Base-by-base conservation (phyloP, 2,797 vertebrate species). In the Aotus griseimembra region DNA sequence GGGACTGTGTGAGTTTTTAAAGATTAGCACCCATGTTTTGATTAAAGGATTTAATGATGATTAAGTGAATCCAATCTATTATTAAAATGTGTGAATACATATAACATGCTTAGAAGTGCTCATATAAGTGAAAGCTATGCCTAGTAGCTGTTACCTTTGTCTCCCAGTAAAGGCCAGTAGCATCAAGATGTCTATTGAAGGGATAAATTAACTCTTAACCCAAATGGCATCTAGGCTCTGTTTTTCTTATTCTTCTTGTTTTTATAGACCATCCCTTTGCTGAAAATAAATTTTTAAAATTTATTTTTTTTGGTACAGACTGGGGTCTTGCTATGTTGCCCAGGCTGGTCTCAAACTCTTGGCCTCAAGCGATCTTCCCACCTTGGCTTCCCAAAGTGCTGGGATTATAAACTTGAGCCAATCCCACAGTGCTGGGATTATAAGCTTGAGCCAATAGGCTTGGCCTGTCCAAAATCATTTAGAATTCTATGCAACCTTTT, bases 11-110 rank as follows among this genome's bases (percentile, higher is more conserved):
- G 61, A 70, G 39, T 67, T 24, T 76, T 87, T 84, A 30, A 48
- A 83, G 92, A 61, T 70, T 9, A 19, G 24, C 20, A 48, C 39
- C 67, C 33, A 10, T 61, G 58, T 92, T 77, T 67, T 82, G 77
- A 94, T 67, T 50, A 89, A 91, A 50, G 52, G 39, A 58, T 64
- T 84, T 81, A 58, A 67, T 73, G 83, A 94, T 48, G 88, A 64
- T 82, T 64, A 95, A 57, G 76, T 93, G 90, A 94, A 87, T 77
- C 57, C 52, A 92, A 36, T 87, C 50, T 88, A 39, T 80, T 75
- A 39, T 81, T 87, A 58, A 93, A 58, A 73, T 20, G 17, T 50
- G n/a, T 28, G 41, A 81, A 75, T 28, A 22, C 17, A 50, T 61
- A 41, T 4, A n/a, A 73, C 36, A 46, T 13, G 17, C 24, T 72